phyloP scores from a whole-genome alignment of 2,113 vertebrate species.

The Ifrita kowaldi region DNA sequence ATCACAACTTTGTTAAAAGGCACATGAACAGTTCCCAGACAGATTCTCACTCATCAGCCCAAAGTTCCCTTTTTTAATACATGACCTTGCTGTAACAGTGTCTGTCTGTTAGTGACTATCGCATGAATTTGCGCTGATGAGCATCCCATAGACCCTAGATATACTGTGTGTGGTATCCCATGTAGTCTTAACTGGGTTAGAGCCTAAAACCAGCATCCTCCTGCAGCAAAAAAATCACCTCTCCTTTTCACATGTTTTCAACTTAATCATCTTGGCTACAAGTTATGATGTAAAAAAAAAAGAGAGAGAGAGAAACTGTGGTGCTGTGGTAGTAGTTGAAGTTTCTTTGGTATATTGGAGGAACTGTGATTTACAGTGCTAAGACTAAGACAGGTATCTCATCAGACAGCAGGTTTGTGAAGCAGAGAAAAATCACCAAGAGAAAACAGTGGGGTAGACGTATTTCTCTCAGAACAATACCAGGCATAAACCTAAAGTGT shows the following conservation, averaged over 20 bases:
- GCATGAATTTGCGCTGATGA: not conserved
- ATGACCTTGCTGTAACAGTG: not conserved
- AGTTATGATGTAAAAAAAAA: not conserved
- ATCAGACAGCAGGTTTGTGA: not conserved
- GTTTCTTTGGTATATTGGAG: not conserved
- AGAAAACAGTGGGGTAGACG: not conserved
- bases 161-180: not conserved
- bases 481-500: not conserved
- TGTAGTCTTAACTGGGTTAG: not conserved
- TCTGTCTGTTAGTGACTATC: not conserved
- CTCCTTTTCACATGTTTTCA: not conserved
- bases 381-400: not conserved
- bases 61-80: not conserved
- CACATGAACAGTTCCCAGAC: not conserved
- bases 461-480: not conserved
- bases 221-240: not conserved
- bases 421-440: not conserved
- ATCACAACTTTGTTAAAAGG: not conserved
- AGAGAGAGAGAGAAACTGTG: not conserved
- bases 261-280: not conserved
- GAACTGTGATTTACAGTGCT: not conserved
- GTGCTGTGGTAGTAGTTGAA: not conserved
- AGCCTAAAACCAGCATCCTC: not conserved
- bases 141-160: not conserved
- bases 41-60: not conserved